These are phyloP conservation scores for Nomada ruficornis DNA, from an alignment of 2,888 invertebrate species.

Conservation along the genomic window DNA sequence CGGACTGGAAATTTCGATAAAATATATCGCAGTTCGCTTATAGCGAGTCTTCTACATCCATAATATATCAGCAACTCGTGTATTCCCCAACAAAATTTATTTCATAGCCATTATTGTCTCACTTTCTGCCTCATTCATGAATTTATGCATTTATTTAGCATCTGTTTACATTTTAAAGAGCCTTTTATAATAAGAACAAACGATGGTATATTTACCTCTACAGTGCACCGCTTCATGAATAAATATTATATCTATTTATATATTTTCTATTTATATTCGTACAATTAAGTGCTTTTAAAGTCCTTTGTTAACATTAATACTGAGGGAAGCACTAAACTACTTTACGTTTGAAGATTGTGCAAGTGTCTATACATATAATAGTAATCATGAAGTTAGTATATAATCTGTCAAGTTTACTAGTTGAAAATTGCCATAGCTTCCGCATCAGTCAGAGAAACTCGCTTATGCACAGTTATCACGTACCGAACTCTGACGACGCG, in stretches of 20 bases:
- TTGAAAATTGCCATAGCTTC: slow-evolving; percentile 18
- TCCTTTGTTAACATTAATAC: neutral
- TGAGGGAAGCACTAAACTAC: neutral
- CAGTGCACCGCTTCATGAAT: neutral
- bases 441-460: slow-evolving; percentile 30
- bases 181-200: neutral
- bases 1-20: neutral
- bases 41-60: neutral
- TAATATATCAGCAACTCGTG: neutral
- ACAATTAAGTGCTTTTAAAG: neutral
- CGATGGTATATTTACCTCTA: neutral
- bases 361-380: neutral
- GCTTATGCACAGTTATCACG: slow-evolving; percentile 26
- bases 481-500: slow-evolving; percentile 36
- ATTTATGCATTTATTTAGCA: neutral
- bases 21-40: neutral
- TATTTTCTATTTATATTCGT: neutral
- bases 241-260: neutral
- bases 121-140: neutral
- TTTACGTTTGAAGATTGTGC: neutral
- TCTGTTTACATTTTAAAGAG: neutral
- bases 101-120: neutral
- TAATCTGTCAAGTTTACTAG: slow-evolving; percentile 29
- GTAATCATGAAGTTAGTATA: slow-evolving; percentile 42
- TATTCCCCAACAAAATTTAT: neutral